Evolutionary conservation across 2,888 invertebrate genomes (phyloP).

Genomic region (Philopedon plagiatum): DNA sequence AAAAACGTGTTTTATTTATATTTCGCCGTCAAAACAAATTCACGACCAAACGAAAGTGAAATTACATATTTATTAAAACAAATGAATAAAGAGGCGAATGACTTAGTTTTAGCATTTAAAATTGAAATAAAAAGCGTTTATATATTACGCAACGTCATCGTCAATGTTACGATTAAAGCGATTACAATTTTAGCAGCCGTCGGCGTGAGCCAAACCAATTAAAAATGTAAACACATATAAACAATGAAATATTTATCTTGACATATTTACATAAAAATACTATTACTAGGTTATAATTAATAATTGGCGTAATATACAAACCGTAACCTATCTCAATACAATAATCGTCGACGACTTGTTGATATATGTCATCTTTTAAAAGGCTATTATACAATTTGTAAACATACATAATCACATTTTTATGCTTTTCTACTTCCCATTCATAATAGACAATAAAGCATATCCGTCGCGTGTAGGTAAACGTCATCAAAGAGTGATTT

Average conservation of each 20-base stretch:
- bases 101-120: conserved; percentile 34
- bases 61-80: conserved; percentile 42
- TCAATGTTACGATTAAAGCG: conserved; percentile 35
- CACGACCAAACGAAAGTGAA: conserved; percentile 32
- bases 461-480: conserved; percentile 36
- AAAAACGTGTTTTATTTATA: conserved; percentile 37
- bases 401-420: conserved; percentile 45
- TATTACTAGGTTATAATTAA: conserved; percentile 58
- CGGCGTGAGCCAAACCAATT: conserved; percentile 46
- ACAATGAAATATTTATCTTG: conserved; percentile 58
- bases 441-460: conserved; percentile 44
- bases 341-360: conserved; percentile 58
- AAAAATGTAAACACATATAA: conserved; percentile 56
- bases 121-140: conserved; percentile 41
- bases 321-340: conserved; percentile 58
- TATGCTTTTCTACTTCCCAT: conserved; percentile 40
- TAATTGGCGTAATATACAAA: conserved; percentile 55
- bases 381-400: conserved; percentile 48
- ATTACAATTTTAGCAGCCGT: conserved; percentile 30
- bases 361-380: conserved; percentile 59
- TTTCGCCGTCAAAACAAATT: conserved; percentile 37
- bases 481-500: conserved; percentile 42
- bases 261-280: conserved; percentile 60
- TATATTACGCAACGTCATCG: conserved; percentile 36
- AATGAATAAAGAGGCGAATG: conserved; percentile 44